phyloP scores from a whole-genome alignment of 1,140 invertebrate species.

The Apis cerana region DNA sequence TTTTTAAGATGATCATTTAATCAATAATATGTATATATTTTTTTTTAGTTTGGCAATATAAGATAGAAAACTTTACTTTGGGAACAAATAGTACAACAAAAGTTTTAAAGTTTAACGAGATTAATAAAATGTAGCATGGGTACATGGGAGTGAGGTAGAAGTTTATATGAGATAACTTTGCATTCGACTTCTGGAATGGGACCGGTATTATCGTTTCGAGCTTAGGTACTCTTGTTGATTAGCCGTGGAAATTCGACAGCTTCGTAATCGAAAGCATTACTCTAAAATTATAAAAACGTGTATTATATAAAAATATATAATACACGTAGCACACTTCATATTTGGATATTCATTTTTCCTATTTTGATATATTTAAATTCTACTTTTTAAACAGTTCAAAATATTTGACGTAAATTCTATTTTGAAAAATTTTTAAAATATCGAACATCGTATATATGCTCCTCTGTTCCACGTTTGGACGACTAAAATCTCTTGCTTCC shows the following conservation, averaged over 20 bases:
- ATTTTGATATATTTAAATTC: not conserved
- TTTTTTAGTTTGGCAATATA: not conserved
- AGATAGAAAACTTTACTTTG: slow-evolving; percentile 24
- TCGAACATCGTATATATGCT: too few relatives aligned
- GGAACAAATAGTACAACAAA: slow-evolving; percentile 4
- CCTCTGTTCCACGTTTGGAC: not conserved
- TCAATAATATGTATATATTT: too few relatives aligned
- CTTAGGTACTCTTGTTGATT: slow-evolving; percentile 62
- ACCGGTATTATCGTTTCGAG: slow-evolving; percentile 51
- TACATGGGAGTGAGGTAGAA: slow-evolving; percentile 34
- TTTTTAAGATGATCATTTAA: too few relatives aligned
- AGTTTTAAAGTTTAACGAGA: slow-evolving; percentile 56
- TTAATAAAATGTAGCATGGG: slow-evolving; percentile 51
- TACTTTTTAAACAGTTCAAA: too few relatives aligned
- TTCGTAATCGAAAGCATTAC: slow-evolving; percentile 47
- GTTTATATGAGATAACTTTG: slow-evolving; percentile 68
- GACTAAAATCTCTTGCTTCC: not conserved
- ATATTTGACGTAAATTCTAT: too few relatives aligned
- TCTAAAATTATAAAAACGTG: too few relatives aligned
- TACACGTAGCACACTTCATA: not conserved
- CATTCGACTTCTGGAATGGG: slow-evolving; percentile 43
- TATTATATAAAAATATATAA: not conserved
- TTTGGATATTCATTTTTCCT: not conserved
- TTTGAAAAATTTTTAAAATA: too few relatives aligned
- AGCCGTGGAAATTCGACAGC: slow-evolving; percentile 56